Evolutionary conservation across 2,888 invertebrate genomes (phyloP).

Genomic region (Acrocera orbiculus): DNA sequence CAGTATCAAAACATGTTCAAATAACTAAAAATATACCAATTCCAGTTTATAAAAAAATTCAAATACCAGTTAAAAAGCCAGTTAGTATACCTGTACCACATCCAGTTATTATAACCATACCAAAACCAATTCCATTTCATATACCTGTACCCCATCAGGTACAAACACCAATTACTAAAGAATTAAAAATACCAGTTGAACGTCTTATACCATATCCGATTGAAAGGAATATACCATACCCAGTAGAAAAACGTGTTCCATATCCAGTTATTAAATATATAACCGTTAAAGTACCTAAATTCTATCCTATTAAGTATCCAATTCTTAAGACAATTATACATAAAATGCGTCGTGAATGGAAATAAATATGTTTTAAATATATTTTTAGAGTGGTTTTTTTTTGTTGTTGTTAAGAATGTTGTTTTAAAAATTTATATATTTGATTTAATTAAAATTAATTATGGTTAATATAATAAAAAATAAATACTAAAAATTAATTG

Average conservation of each 20-base stretch:
- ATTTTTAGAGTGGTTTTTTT: too few species aligned
- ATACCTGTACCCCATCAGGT: conserved; percentile 57
- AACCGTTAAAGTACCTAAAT: conserved; percentile 58
- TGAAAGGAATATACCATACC: conserved; percentile 52
- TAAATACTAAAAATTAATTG: too few species aligned
- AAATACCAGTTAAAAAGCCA: conserved; percentile 48
- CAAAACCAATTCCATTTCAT: conserved; percentile 62
- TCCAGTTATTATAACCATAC: conserved; percentile 55
- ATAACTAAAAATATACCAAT: conserved; percentile 42
- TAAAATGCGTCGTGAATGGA: too few species aligned
- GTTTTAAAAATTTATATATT: too few species aligned
- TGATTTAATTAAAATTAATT: too few species aligned
- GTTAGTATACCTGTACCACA: conserved; percentile 59
- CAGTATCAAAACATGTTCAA: conserved; percentile 37
- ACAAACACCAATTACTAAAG: conserved; percentile 49
- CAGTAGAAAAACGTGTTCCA: conserved; percentile 57
- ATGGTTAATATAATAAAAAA: too few species aligned
- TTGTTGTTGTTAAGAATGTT: too few species aligned
- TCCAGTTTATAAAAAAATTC: conserved; percentile 53
- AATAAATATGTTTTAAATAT: too few species aligned
- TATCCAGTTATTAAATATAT: conserved; percentile 55
- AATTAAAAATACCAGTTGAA: conserved; percentile 40
- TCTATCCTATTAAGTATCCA: conserved; percentile 59
- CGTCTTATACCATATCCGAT: conserved; percentile 52
- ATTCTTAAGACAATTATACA: conserved; percentile 45